phyloP scores from a whole-genome alignment of 2,113 vertebrate genomes.

The Blennius ocellaris region DNA sequence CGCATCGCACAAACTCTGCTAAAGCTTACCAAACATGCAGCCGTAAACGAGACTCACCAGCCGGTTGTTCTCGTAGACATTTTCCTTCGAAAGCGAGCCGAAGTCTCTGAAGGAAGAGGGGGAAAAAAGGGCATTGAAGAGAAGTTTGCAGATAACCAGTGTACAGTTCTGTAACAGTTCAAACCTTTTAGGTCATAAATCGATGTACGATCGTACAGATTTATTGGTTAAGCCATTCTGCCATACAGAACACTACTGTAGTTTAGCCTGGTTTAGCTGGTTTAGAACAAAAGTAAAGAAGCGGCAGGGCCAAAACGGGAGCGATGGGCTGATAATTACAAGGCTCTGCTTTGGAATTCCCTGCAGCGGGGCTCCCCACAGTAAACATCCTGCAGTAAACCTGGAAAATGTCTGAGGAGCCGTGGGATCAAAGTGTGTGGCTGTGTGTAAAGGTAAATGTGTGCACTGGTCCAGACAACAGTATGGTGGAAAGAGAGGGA shows the following conservation, averaged over 20 bases:
- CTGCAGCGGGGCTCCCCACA: slow-evolving; percentile 42
- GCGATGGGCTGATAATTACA: slow-evolving; percentile 67
- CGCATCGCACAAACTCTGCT: background rate
- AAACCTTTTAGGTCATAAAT: background rate
- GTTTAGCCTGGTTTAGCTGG: slow-evolving; percentile 42
- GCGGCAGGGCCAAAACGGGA: slow-evolving; percentile 31
- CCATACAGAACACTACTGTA: background rate
- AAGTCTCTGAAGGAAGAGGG: slow-evolving; percentile 90
- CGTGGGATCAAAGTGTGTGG: slow-evolving; percentile 33
- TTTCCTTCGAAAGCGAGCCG: slow-evolving; percentile 93
- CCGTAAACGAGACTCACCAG: slow-evolving; percentile 88
- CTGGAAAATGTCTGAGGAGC: slow-evolving; percentile 59
- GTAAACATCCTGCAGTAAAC: slow-evolving; percentile 78
- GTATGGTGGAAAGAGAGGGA: slow-evolving; percentile 1
- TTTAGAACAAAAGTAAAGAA: slow-evolving; percentile 51
- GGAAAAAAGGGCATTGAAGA: slow-evolving; percentile 17
- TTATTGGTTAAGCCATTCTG: background rate
- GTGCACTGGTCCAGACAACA: slow-evolving; percentile 29
- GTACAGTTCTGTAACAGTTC: background rate
- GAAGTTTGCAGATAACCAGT: background rate
- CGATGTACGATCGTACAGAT: slow-evolving; percentile 7
- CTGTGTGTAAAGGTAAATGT: slow-evolving; percentile 12
- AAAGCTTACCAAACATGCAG: background rate
- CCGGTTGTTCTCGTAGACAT: slow-evolving; percentile 95
- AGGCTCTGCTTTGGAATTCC: slow-evolving; percentile 49